phyloP scores from a whole-genome alignment of 1,140 invertebrate species.

The Pristionchus pacificus region DNA sequence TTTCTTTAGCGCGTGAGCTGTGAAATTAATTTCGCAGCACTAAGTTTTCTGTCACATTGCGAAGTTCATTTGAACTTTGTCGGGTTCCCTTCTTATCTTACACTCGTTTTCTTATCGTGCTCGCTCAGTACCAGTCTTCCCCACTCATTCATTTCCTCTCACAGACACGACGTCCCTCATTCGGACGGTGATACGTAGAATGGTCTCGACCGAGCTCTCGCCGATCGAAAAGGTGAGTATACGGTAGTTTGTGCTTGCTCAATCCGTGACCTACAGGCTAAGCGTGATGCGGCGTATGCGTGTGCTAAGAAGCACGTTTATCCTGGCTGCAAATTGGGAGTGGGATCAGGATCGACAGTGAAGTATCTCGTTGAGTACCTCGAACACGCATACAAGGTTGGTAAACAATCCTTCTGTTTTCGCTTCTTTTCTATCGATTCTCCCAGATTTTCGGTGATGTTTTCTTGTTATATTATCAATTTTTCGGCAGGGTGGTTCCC shows the following conservation, averaged over 20 bases:
- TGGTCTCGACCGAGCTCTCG: background rate
- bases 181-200: background rate
- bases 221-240: background rate
- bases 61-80: too few relatives aligned
- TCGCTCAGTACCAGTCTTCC: too few relatives aligned
- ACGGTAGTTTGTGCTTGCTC: background rate
- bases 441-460: too few relatives aligned
- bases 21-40: too few relatives aligned
- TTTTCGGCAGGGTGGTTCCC: background rate
- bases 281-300: conserved; percentile 21
- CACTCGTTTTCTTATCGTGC: too few relatives aligned
- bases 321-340: conserved; percentile 31
- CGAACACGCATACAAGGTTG: conserved; percentile 20
- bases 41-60: too few relatives aligned
- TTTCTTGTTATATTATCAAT: background rate
- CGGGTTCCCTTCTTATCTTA: too few relatives aligned
- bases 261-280: background rate
- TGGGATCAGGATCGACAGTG: conserved; percentile 39
- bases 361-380: conserved; percentile 37
- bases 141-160: too few relatives aligned
- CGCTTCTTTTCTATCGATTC: too few relatives aligned
- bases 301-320: conserved; percentile 33
- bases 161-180: background rate
- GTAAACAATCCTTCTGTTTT: conserved; percentile 2
- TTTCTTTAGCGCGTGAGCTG: too few relatives aligned